Evolutionary conservation across 2,888 invertebrate species (phyloP).

Genomic region (Agrypnus murinus): DNA sequence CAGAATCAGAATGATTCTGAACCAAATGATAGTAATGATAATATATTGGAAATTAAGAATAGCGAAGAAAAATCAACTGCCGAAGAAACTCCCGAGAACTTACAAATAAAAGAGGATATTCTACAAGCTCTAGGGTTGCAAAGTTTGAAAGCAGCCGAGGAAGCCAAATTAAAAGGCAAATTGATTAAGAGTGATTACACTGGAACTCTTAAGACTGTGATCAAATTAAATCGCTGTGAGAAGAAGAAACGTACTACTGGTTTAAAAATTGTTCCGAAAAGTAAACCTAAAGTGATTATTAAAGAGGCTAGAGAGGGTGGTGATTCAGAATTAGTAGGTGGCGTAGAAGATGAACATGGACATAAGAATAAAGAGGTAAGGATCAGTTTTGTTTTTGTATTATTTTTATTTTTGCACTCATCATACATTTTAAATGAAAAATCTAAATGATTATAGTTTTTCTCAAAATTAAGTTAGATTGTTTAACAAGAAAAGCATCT

Average conservation of each 20-base stretch:
- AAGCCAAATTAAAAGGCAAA: conserved; percentile 72
- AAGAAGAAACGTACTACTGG: conserved; percentile 81
- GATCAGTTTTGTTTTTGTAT: conserved; percentile 1
- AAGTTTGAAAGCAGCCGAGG: conserved; percentile 83
- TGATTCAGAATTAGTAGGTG: conserved; percentile 71
- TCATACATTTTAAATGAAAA: too few species aligned
- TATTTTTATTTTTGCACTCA: conserved; percentile 1
- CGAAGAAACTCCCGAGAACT: conserved; percentile 59
- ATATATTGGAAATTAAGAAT: conserved; percentile 33
- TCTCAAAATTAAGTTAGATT: too few species aligned
- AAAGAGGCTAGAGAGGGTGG: conserved; percentile 42
- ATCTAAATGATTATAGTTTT: too few species aligned
- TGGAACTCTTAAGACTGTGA: conserved; percentile 89
- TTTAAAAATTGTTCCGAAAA: conserved; percentile 85
- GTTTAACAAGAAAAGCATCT: too few species aligned
- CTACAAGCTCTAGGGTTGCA: conserved; percentile 83
- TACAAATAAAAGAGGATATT: conserved; percentile 79
- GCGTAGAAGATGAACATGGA: conserved; percentile 70
- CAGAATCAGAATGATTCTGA: conserved; percentile 8
- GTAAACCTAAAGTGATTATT: conserved; percentile 69
- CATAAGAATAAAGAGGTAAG: conserved; percentile 77
- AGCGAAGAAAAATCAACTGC: conserved; percentile 53
- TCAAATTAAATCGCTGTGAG: conserved; percentile 81
- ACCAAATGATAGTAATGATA: conserved; percentile 16
- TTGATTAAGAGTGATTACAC: conserved; percentile 74